Percentiles rank a stretch among this genome's conserved stretches.
These are phyloP conservation scores for Eupelmus urozonus DNA, from an alignment of 2,888 invertebrate species.

Conservation along the genomic window DNA sequence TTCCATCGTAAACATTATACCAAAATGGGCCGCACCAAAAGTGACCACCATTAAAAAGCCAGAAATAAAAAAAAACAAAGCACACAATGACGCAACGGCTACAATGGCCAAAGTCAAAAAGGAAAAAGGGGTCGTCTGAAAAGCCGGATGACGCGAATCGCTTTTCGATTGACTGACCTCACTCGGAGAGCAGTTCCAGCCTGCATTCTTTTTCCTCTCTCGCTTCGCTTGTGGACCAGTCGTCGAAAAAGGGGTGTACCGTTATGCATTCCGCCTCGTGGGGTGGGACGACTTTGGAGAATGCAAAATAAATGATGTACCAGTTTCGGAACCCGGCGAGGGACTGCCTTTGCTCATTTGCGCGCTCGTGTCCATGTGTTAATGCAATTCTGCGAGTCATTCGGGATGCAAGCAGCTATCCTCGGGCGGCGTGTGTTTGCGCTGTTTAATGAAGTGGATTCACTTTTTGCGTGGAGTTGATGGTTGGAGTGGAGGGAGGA, in stretches of 20 bases:
- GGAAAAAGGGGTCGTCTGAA: slow-evolving; percentile 19
- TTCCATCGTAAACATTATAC: not conserved
- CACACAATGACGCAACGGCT: not conserved
- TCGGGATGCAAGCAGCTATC: not conserved
- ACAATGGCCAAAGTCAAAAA: slow-evolving; percentile 13
- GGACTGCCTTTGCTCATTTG: slow-evolving; percentile 26
- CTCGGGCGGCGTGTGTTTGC: not conserved
- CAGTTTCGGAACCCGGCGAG: slow-evolving; percentile 7
- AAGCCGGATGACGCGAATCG: slow-evolving; percentile 61
- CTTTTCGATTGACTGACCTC: slow-evolving; percentile 68
- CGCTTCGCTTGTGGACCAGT: not conserved
- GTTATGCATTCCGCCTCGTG: not conserved
- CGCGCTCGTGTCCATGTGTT: slow-evolving; percentile 15
- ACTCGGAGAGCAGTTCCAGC: slow-evolving; percentile 32
- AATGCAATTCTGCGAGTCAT: slow-evolving; percentile 29
- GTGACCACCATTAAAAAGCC: slow-evolving; percentile 48
- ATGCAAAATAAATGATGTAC: slow-evolving; percentile 37
- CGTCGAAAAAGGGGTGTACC: slow-evolving; percentile 29
- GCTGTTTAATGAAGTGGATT: slow-evolving; percentile 26
- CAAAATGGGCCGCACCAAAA: slow-evolving; percentile 30
- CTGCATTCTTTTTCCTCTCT: slow-evolving; percentile 1
- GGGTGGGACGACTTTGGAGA: slow-evolving; percentile 5
- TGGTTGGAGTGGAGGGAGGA: not conserved
- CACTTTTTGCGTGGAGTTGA: not conserved
- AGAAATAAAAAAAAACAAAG: slow-evolving; percentile 36